Conservation (phyloP, 2,888 invertebrate genomes). For the Nomada fabriciana region DNA sequence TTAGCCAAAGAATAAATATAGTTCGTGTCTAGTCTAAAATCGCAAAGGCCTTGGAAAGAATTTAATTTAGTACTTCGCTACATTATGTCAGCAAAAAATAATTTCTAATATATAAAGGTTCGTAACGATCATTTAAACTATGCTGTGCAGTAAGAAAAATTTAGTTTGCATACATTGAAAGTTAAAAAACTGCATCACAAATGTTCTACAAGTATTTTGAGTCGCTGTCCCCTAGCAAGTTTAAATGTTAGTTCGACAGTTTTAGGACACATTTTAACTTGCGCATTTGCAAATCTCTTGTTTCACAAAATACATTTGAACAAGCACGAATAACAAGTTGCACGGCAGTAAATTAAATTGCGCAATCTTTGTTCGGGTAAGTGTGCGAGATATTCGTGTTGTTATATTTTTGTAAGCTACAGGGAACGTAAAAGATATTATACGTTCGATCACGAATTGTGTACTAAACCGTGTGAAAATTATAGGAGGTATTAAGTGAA, state of each 20-base stretch:
- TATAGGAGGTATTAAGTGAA: not conserved
- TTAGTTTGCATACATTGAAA: not conserved
- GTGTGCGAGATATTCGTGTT: constrained; percentile 28
- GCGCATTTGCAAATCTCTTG: not conserved
- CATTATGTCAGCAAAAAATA: not conserved
- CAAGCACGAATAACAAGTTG: constrained; percentile 2
- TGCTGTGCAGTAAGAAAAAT: constrained; percentile 7
- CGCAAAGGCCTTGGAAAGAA: not conserved
- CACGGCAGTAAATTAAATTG: constrained; percentile 9
- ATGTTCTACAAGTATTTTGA: constrained; percentile 7
- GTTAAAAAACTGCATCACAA: constrained; percentile 1
- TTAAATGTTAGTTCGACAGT: not conserved
- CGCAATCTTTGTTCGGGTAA: constrained; percentile 3
- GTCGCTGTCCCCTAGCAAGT: not conserved
- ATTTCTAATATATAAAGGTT: too few relatives aligned
- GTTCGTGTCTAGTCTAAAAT: constrained; percentile 1
- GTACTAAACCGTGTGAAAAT: constrained; percentile 3
- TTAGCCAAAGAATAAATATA: not conserved
- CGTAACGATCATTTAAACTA: not conserved
- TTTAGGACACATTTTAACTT: too few relatives aligned
- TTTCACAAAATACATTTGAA: not conserved
- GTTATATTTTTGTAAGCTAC: constrained; percentile 53
- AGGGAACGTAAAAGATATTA: not conserved
- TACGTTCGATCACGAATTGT: constrained; percentile 4
- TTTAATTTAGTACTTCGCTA: not conserved